A percentile compares a stretch with the other conserved stretches of the same genome.
These are phyloP conservation scores for Danio rerio DNA, from an alignment of 2,113 vertebrate species.

Conservation along the genomic window DNA sequence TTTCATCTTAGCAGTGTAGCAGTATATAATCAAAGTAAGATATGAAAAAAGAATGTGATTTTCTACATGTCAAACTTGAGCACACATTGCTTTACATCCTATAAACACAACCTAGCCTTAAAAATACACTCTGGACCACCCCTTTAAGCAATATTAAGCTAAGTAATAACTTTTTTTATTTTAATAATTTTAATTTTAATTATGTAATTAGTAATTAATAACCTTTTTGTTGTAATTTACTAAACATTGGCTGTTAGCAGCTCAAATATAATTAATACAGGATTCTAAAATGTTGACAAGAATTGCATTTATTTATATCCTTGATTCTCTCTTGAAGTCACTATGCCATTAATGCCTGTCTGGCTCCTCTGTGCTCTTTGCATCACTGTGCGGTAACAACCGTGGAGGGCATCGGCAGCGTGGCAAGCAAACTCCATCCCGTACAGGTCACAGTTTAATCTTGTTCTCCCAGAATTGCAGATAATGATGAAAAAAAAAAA, in stretches of 20 bases:
- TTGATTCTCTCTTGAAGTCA: constrained; percentile 76
- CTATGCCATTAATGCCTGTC: constrained; percentile 86
- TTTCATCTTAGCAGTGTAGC: no score
- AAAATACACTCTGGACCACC: no score
- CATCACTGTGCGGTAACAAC: constrained; percentile 90
- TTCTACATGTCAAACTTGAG: no score
- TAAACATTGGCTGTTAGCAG: background rate
- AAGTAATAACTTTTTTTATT: no score
- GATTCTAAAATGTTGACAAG: background rate
- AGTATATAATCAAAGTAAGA: no score
- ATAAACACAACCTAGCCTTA: no score
- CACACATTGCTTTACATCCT: no score
- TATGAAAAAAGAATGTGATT: no score
- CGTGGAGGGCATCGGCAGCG: constrained; percentile 93
- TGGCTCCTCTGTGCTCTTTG: constrained; percentile 89
- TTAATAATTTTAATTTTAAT: no score
- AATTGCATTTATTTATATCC: background rate
- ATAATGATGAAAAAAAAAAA: background rate
- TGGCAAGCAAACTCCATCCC: constrained; percentile 87
- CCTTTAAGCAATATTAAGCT: no score
- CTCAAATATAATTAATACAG: background rate
- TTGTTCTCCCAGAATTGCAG: background rate
- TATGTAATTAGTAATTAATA: no score
- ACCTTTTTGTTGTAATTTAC: no score
- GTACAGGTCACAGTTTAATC: constrained; percentile 77